phyloP scores from a whole-genome alignment of 2,113 vertebrate species.

The Ifrita kowaldi region DNA sequence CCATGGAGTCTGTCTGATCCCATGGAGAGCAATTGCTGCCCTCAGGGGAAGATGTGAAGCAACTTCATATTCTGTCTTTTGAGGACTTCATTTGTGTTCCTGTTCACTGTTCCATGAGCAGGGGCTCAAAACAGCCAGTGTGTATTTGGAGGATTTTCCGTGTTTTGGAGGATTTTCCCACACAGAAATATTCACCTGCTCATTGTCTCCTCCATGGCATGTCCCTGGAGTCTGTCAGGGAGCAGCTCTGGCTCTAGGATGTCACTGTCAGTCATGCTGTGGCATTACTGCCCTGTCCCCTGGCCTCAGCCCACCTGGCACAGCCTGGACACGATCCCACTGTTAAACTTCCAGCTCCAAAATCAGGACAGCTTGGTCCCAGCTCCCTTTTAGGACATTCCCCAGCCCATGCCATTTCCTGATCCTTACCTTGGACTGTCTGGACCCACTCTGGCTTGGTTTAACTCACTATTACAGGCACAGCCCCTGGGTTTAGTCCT shows the following conservation, averaged over 20 bases:
- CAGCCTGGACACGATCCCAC: background rate
- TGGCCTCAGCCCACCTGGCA: background rate
- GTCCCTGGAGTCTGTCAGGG: background rate
- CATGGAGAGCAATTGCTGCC: background rate
- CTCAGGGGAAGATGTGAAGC: rapidly evolving
- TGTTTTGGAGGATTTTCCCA: background rate
- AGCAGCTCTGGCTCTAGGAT: background rate
- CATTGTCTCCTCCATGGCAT: background rate
- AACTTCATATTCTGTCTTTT: background rate
- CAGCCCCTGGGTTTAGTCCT: background rate
- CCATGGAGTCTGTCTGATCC: background rate
- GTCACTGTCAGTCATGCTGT: background rate
- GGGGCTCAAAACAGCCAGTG: background rate
- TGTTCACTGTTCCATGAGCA: background rate
- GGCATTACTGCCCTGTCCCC: background rate
- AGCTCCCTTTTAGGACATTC: background rate
- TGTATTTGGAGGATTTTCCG: background rate
- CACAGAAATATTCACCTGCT: background rate
- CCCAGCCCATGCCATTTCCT: background rate
- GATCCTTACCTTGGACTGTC: background rate
- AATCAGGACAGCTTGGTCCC: background rate
- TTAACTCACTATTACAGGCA: rapidly evolving
- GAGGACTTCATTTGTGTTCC: background rate
- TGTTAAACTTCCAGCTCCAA: background rate
- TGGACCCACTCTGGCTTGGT: background rate